These are phyloP conservation scores for Macheiramphus alcinus DNA, from an alignment of 2,113 vertebrate genomes.

Conservation along the genomic window DNA sequence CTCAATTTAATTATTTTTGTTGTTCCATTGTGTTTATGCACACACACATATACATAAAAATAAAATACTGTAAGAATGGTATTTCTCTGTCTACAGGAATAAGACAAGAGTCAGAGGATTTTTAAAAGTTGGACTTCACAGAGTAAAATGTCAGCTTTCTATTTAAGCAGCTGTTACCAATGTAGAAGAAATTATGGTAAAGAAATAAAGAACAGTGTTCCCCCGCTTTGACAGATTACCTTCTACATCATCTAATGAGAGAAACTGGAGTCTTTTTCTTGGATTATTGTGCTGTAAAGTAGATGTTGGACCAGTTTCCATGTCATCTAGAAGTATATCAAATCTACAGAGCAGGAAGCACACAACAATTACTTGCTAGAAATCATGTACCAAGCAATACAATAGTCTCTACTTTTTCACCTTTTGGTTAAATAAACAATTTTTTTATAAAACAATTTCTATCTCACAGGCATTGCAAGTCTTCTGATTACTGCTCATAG, in stretches of 20 bases:
- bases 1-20: neutral
- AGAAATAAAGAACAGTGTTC: neutral
- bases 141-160: neutral
- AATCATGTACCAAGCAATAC: neutral
- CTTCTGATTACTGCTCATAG: neutral
- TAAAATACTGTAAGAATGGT: neutral
- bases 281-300: constrained; percentile 69
- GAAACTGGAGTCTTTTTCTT: constrained; percentile 86
- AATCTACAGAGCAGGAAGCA: constrained; percentile 68
- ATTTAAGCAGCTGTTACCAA: neutral
- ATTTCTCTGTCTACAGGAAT: neutral
- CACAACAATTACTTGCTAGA: constrained; percentile 19
- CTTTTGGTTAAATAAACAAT: neutral
- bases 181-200: neutral
- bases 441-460: neutral
- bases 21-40: neutral
- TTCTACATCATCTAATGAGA: constrained; percentile 72
- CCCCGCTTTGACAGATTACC: constrained; percentile 70
- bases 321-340: constrained; percentile 79
- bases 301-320: constrained; percentile 72
- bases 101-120: neutral
- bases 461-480: neutral
- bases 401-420: neutral
- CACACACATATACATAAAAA: neutral
- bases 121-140: neutral